Conservation (phyloP, 2,797 vertebrate genomes). For the Enteromius trimaculatus region DNA sequence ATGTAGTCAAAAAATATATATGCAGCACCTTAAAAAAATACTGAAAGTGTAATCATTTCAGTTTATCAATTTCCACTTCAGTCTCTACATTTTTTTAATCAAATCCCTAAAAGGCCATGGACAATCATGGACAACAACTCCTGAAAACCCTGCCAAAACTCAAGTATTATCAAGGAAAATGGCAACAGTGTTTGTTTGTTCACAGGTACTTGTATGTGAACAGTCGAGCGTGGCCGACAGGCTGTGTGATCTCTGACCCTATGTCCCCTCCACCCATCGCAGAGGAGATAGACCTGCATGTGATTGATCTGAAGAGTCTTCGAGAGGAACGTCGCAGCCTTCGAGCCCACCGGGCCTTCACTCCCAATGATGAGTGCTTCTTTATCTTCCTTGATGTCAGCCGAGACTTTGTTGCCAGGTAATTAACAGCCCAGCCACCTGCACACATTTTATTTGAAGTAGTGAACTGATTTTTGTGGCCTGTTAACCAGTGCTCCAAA, state of each 20-base stretch:
- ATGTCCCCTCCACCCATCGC: conserved; percentile 96
- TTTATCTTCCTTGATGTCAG: conserved; percentile 98
- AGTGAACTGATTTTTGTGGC: background rate
- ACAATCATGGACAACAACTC: background rate
- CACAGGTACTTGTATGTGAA: conserved; percentile 95
- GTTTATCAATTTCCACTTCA: background rate
- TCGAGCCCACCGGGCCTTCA: conserved; percentile 92
- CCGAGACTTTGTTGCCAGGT: conserved; percentile 97
- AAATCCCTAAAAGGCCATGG: background rate
- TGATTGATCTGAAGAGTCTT: conserved; percentile 94
- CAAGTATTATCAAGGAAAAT: background rate
- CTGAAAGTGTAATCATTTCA: background rate
- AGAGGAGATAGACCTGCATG: conserved; percentile 94
- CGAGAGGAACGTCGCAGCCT: conserved; percentile 89
- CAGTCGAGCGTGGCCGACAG: conserved; percentile 93
- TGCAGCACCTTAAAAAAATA: background rate
- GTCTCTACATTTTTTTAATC: background rate
- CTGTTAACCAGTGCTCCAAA: background rate
- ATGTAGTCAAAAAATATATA: background rate
- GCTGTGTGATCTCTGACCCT: conserved; percentile 91
- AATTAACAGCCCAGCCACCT: background rate
- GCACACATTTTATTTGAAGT: background rate
- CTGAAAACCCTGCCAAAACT: background rate
- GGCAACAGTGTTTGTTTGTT: background rate
- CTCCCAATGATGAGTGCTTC: conserved; percentile 95